Evolutionary conservation across 1,140 invertebrate genomes (phyloP), one percentile per base, ranked within the genome.

Genomic region (Phthorimaea operculella): DNA sequence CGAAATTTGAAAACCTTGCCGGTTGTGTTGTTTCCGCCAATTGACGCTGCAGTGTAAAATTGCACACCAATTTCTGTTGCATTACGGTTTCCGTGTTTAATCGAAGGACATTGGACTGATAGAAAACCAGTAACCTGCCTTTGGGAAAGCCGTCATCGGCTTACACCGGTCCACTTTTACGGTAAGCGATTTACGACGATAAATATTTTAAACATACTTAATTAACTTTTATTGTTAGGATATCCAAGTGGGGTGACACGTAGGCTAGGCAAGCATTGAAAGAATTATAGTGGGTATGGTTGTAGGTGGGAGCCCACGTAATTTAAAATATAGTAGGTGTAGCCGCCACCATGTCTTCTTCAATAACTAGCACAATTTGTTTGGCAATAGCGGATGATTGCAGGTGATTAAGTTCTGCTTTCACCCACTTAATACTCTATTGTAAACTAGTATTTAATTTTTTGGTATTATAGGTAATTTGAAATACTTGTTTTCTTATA

Each of bases 241-340:
- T 63, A 67, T 62, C 64, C 64, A 66, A 57, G 53, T 62, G 45
- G 63, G 54, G 72, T 74, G 76, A 74, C 73, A 78, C 73, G 79
- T 80, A 78, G 73, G 75, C 69, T 74, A 76, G 66, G 64, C 36
- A n/a, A 67, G 64, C 66, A 73, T 71, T 74, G 68, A 72, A 65
- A 60, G 58, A 79, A 78, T 76, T 76, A 73, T 75, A 70, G 78
- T 81, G 76, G 80, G 80, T 63, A 68, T 71, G 55, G 18, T 62
- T 65, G 77, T 80, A 72, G 75, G 77, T 57, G 44, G 61, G 59
- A 64, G 70, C 79, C 79, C 74, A 82, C 76, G 76, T 79, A 68
- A 61, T 64, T 63, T 62, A 53, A 28, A 66, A 72, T 71, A 68
- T 74, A 64, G 79, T 82, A 72, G 73, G 76, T 77, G 74, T 79